Conservation (phyloP, 2,113 vertebrate species). For the Oryctolagus cuniculus region DNA sequence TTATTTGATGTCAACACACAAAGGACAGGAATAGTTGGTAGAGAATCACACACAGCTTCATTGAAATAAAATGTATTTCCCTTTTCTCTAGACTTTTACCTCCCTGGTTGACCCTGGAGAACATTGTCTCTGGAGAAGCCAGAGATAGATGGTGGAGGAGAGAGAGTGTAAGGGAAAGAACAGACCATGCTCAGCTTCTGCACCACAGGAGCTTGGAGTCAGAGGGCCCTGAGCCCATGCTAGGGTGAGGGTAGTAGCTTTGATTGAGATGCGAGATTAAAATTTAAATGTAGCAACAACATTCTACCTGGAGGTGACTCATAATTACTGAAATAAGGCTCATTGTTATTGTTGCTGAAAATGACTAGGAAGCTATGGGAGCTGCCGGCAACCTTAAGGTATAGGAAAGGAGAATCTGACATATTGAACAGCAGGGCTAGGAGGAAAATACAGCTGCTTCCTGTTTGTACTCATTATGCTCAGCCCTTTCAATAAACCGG, state of each 20-base stretch:
- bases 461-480: conserved; percentile 62
- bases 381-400: conserved; percentile 42
- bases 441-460: conserved; percentile 72
- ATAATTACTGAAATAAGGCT: conserved; percentile 28
- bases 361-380: conserved; percentile 31
- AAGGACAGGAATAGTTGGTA: neutral
- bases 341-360: conserved; percentile 20
- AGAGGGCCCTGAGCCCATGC: neutral
- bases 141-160: neutral
- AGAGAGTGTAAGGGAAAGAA: neutral
- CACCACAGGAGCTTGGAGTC: neutral
- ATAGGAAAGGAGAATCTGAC: conserved; percentile 26
- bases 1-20: neutral
- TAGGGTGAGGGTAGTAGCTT: neutral
- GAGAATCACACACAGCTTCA: neutral
- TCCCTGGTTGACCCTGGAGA: too few relatives aligned
- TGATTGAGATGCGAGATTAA: conserved; percentile 13
- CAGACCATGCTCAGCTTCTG: neutral
- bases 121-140: neutral
- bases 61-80: neutral
- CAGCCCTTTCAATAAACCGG: conserved; percentile 70
- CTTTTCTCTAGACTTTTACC: neutral
- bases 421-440: conserved; percentile 43
- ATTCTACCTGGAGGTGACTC: conserved; percentile 64
- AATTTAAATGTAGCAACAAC: neutral